Evolutionary conservation across 1,140 invertebrate species (phyloP).

Genomic region (Phenacoccus solenopsis): DNA sequence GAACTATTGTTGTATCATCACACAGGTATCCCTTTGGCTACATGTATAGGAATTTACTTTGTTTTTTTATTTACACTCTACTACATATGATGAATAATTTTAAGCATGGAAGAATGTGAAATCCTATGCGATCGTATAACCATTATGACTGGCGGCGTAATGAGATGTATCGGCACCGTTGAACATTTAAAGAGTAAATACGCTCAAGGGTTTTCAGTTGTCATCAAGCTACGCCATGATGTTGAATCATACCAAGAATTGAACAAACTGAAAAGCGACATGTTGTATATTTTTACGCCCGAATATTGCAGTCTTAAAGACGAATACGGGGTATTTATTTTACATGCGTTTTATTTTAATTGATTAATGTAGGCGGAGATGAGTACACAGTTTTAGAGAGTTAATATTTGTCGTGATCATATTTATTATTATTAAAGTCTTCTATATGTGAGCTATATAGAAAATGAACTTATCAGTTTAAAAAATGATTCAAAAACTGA

Average conservation of each 20-base stretch:
- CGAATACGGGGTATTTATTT: conserved; percentile 25
- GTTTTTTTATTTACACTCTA: too few relatives aligned
- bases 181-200: conserved; percentile 36
- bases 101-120: conserved; percentile 48
- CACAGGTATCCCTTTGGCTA: too few relatives aligned
- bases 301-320: conserved; percentile 23
- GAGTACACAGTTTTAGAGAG: too few relatives aligned
- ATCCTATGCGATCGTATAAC: conserved; percentile 69
- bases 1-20: conserved; percentile 20
- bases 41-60: too few relatives aligned
- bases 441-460: too few relatives aligned
- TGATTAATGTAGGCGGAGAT: too few relatives aligned
- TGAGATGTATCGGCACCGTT: conserved; percentile 37
- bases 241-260: background rate
- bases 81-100: too few relatives aligned
- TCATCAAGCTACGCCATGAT: conserved; percentile 30
- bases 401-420: too few relatives aligned
- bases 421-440: background rate
- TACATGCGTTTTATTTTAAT: background rate
- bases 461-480: too few relatives aligned
- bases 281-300: conserved; percentile 15
- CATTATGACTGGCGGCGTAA: conserved; percentile 74
- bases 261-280: conserved; percentile 1
- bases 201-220: conserved; percentile 37
- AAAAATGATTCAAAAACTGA: too few relatives aligned